phyloP scores from a whole-genome alignment of 2,113 vertebrate species.

The Tragelaphus scriptus region DNA sequence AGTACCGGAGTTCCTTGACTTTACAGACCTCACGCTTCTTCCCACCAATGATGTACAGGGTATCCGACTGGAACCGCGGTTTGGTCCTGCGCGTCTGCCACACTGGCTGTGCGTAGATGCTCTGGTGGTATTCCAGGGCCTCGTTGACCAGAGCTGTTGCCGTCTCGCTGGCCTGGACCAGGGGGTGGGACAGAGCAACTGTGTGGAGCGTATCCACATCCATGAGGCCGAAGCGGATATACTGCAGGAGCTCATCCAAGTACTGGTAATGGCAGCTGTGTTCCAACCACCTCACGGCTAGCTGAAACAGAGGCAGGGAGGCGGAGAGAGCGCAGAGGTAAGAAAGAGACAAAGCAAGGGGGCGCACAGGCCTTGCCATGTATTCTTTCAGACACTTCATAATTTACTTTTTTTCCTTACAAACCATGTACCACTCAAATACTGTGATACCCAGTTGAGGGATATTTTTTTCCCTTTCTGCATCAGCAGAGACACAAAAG shows the following conservation, averaged over 20 bases:
- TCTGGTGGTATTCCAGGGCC: slow-evolving; percentile 93
- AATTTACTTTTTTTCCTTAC: background rate
- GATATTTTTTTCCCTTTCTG: background rate
- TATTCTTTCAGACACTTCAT: background rate
- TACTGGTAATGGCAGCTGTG: slow-evolving; percentile 93
- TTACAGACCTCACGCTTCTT: slow-evolving; percentile 93
- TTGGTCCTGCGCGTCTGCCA: slow-evolving; percentile 91
- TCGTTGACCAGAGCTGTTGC: slow-evolving; percentile 90
- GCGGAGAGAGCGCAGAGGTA: background rate
- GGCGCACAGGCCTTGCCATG: background rate
- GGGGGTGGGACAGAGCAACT: slow-evolving; percentile 86
- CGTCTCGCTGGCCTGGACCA: slow-evolving; percentile 89
- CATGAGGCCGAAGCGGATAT: slow-evolving; percentile 95
- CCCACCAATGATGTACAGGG: slow-evolving; percentile 93
- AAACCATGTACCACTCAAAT: background rate
- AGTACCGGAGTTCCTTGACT: slow-evolving; percentile 93
- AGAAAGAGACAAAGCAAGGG: background rate
- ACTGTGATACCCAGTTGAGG: background rate
- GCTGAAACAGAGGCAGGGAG: slow-evolving; percentile 77
- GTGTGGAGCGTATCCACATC: slow-evolving; percentile 89
- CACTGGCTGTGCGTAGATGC: slow-evolving; percentile 92
- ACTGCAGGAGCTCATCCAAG: slow-evolving; percentile 92
- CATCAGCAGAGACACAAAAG: background rate
- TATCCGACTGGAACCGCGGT: slow-evolving; percentile 93
- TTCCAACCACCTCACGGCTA: slow-evolving; percentile 94